These are phyloP conservation scores for Camarhynchus parvulus DNA, from an alignment of 2,113 vertebrate genomes.

Conservation along the genomic window DNA sequence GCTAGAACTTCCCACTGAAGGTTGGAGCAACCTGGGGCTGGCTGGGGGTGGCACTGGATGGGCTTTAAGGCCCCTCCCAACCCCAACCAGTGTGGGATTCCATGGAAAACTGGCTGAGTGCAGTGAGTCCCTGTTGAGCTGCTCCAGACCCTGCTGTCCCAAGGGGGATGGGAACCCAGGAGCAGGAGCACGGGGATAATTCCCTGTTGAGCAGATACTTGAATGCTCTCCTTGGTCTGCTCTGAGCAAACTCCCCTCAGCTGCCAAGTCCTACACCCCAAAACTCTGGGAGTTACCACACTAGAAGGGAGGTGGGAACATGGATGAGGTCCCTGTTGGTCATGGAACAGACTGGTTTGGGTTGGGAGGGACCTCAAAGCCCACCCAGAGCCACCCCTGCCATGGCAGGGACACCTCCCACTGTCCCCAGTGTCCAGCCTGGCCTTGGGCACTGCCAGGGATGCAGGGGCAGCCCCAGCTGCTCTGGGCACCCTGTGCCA, in stretches of 20 bases:
- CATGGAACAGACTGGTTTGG: not conserved
- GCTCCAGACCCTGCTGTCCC: not conserved
- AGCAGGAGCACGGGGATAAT: fast-evolving
- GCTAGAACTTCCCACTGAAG: fast-evolving
- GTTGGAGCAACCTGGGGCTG: not conserved
- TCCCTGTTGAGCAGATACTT: not conserved
- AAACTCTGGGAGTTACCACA: not conserved
- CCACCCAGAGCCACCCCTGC: not conserved
- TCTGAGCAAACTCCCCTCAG: not conserved
- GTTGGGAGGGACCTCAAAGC: fast-evolving
- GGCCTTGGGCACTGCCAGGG: not conserved
- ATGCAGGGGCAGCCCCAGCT: not conserved
- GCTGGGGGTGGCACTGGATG: not conserved
- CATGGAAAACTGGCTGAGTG: not conserved
- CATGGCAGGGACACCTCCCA: not conserved
- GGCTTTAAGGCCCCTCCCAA: not conserved
- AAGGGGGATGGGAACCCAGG: not conserved
- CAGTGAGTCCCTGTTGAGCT: not conserved
- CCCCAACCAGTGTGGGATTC: too few relatives aligned
- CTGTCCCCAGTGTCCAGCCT: not conserved
- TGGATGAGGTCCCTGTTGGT: not conserved
- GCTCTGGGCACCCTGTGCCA: not conserved
- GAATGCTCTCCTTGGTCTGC: not conserved
- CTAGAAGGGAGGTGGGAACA: fast-evolving
- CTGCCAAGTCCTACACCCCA: not conserved